A percentile compares a stretch with the other conserved stretches of the same genome.
phyloP scores from a whole-genome alignment of 2,888 invertebrate species.

The Notodonta ziczac region DNA sequence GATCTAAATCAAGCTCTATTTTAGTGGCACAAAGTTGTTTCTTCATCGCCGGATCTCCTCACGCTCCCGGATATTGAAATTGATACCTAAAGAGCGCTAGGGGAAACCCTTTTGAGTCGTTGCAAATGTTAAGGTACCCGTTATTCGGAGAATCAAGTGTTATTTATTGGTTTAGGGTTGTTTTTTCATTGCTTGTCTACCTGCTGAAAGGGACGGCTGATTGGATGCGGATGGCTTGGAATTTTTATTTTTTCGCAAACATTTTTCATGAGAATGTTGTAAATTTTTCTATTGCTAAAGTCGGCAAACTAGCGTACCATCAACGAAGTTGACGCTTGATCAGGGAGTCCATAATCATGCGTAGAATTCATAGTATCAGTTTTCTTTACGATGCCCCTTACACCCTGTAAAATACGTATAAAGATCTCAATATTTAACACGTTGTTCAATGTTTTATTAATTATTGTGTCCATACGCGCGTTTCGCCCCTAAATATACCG shows the following conservation, averaged over 20 bases:
- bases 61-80: constrained; percentile 29
- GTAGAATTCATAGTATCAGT: too few species aligned
- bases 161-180: constrained; percentile 21
- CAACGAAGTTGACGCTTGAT: too few species aligned
- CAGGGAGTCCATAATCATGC: too few species aligned
- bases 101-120: constrained; percentile 28
- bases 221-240: constrained; percentile 4
- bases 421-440: too few species aligned
- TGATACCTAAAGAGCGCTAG: constrained; percentile 25
- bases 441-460: too few species aligned
- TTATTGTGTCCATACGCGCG: too few species aligned
- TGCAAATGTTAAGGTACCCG: constrained; percentile 16
- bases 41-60: constrained; percentile 11
- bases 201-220: constrained; percentile 14
- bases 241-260: background rate
- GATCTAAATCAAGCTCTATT: constrained; percentile 12
- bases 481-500: too few species aligned
- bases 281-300: too few species aligned
- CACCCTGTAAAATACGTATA: too few species aligned
- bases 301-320: too few species aligned
- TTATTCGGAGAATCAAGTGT: constrained; percentile 23
- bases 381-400: too few species aligned
- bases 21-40: background rate
- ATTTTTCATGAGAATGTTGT: too few species aligned
- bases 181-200: constrained; percentile 17